Percentiles rank a stretch among this genome's conserved stretches.
Evolutionary conservation across 37 sponge, comb jelly and placozoan species (phyloP).

Genomic region (Ephydatia muelleri): DNA sequence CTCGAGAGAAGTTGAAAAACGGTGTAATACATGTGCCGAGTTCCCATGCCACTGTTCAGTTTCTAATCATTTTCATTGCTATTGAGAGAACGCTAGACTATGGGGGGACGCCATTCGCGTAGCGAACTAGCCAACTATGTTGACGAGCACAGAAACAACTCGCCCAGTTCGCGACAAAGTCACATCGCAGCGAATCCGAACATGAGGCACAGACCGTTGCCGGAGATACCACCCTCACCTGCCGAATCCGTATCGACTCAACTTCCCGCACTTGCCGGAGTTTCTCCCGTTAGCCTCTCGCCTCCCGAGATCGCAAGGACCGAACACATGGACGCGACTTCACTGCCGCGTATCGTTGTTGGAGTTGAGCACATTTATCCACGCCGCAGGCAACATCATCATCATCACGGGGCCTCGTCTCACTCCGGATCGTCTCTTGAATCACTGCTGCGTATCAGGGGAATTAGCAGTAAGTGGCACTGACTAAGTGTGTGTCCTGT

Average conservation of each 20-base stretch:
- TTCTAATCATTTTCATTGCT: not conserved
- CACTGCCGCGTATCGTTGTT: not conserved
- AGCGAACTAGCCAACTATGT: not conserved
- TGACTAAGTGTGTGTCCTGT: too few species aligned
- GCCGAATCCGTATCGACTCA: not conserved
- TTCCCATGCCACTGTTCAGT: not conserved
- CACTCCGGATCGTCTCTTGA: not conserved
- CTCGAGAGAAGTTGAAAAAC: too few species aligned
- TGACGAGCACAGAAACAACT: not conserved
- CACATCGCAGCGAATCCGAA: not conserved
- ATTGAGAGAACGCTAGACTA: not conserved
- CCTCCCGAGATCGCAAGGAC: not conserved
- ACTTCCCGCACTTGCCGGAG: not conserved
- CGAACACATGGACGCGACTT: not conserved
- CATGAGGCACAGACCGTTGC: not conserved
- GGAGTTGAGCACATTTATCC: not conserved
- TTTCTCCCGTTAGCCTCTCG: not conserved
- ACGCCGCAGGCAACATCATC: not conserved
- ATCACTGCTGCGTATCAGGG: not conserved
- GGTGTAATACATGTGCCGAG: not conserved
- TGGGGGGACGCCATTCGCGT: not conserved
- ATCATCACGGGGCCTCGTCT: not conserved
- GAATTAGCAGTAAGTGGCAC: not conserved
- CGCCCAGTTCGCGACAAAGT: not conserved
- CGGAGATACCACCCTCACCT: not conserved